Evolutionary conservation across 2,888 invertebrate genomes (phyloP).

Genomic region (Criorhina ranunculi): DNA sequence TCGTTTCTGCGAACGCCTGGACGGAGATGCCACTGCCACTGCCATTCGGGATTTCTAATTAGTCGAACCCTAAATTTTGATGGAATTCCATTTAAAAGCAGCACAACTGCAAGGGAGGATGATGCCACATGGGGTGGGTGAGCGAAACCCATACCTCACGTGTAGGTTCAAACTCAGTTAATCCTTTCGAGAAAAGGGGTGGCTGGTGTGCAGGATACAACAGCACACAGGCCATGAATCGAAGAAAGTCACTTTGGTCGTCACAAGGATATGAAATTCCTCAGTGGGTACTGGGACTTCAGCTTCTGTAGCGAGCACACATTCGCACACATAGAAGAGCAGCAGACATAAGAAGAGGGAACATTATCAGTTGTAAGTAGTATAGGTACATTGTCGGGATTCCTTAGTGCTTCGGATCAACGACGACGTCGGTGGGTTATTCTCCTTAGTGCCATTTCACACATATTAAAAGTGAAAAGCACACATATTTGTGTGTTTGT

Average conservation of each 20-base stretch:
- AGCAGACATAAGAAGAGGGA: conserved; percentile 39
- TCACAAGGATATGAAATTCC: conserved; percentile 75
- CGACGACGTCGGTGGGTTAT: conserved; percentile 71
- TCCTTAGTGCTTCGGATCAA: conserved; percentile 72
- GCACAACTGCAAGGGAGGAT: conserved; percentile 19
- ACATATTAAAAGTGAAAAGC: conserved; percentile 77
- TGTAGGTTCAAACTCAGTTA: conserved; percentile 55
- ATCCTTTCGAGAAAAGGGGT: conserved; percentile 65
- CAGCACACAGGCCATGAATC: conserved; percentile 66
- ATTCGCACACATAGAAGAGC: conserved; percentile 22
- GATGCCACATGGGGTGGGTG: conserved; percentile 23
- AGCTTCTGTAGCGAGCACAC: conserved; percentile 13
- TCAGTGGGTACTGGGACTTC: conserved; percentile 71
- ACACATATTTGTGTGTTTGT: conserved; percentile 75
- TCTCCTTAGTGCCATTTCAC: conserved; percentile 77
- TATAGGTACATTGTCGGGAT: conserved; percentile 76
- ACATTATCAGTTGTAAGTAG: conserved; percentile 76
- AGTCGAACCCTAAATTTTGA: conserved; percentile 72
- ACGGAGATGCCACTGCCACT: conserved; percentile 30
- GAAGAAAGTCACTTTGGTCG: conserved; percentile 76
- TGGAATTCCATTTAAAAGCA: conserved; percentile 69
- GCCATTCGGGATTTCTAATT: conserved; percentile 69
- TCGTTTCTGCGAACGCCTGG: conserved; percentile 25
- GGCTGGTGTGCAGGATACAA: conserved; percentile 28
- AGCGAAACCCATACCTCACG: conserved; percentile 32